These are phyloP conservation scores for Oriolus oriolus DNA, from an alignment of 2,113 vertebrate genomes.

Conservation along the genomic window DNA sequence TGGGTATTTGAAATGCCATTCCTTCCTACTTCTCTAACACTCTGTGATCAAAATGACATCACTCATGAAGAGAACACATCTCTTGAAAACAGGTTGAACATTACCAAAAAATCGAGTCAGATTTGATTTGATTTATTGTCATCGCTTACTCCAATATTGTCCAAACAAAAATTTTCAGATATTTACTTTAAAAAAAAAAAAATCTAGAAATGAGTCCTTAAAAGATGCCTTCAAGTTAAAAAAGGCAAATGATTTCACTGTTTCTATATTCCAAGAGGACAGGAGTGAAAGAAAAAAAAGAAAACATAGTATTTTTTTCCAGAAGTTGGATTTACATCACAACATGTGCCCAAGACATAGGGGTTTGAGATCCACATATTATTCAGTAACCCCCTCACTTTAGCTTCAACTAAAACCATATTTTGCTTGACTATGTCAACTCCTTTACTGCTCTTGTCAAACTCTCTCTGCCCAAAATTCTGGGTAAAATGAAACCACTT, in stretches of 20 bases:
- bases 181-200: neutral
- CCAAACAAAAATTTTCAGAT: neutral
- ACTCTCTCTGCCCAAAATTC: accelerated
- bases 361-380: neutral
- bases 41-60: neutral
- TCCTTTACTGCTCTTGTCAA: neutral
- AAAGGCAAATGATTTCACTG: neutral
- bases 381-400: neutral
- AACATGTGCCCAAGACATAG: neutral
- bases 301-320: neutral
- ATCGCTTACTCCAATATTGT: neutral
- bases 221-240: neutral
- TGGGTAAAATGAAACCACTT: neutral
- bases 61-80: neutral
- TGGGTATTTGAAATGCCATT: neutral
- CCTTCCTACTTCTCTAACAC: neutral
- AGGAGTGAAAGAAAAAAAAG: neutral
- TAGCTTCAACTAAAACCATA: neutral
- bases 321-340: neutral
- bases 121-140: neutral
- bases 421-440: neutral
- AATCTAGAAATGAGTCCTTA: neutral
- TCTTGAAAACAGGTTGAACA: neutral
- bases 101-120: neutral
- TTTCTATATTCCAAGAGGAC: neutral